Evolutionary conservation across 2,888 invertebrate genomes (phyloP).

Genomic region (Sericinus montela): DNA sequence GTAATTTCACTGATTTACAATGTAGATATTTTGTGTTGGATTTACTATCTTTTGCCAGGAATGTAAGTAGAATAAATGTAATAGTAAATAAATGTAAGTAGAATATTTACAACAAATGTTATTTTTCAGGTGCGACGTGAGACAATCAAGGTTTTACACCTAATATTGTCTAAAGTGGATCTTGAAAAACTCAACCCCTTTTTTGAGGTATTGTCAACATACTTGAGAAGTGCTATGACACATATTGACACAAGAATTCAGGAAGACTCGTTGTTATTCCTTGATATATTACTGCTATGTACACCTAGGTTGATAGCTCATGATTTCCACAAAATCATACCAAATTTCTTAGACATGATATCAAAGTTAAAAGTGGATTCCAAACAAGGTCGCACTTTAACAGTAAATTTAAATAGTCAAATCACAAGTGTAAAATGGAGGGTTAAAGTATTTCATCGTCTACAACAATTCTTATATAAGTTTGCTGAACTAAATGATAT

Average conservation of each 20-base stretch:
- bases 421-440: constrained; percentile 89
- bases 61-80: too few species aligned
- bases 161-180: constrained; percentile 59
- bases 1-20: constrained; percentile 24
- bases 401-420: constrained; percentile 84
- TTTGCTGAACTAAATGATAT: constrained; percentile 50
- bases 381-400: constrained; percentile 83
- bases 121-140: constrained; percentile 73
- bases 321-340: constrained; percentile 85
- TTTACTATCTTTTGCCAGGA: too few species aligned
- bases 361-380: constrained; percentile 84
- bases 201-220: constrained; percentile 87
- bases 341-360: constrained; percentile 91
- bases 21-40: too few species aligned
- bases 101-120: constrained; percentile 3
- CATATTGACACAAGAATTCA: constrained; percentile 90
- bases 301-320: constrained; percentile 82
- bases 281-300: constrained; percentile 86
- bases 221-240: constrained; percentile 93
- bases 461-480: constrained; percentile 75
- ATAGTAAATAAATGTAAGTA: too few species aligned
- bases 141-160: constrained; percentile 76
- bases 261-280: constrained; percentile 88
- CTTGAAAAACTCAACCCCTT: constrained; percentile 83
- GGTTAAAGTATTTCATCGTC: constrained; percentile 84